Evolutionary conservation across 1,140 invertebrate species (phyloP).

Genomic region (Lucilia cuprina): DNA sequence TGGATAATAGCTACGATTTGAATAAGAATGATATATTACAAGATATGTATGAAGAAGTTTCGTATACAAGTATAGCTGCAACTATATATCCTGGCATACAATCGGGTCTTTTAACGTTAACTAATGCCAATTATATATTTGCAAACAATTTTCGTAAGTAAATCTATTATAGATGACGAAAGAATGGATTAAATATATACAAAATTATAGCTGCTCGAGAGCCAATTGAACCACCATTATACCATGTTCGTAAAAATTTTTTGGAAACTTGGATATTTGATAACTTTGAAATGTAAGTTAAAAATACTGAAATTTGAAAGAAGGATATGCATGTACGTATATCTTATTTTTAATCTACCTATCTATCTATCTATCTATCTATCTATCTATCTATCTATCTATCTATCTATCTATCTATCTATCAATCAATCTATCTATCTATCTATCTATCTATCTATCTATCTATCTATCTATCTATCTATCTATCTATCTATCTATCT

Average conservation of each 20-base stretch:
- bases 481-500: too few species aligned
- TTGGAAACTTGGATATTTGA: conserved; percentile 40
- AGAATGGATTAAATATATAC: too few species aligned
- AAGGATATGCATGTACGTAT: too few species aligned
- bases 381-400: too few species aligned
- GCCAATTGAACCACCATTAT: conserved; percentile 40
- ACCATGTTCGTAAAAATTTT: conserved; percentile 39
- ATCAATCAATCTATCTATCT: too few species aligned
- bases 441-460: too few species aligned
- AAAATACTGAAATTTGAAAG: too few species aligned
- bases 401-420: too few species aligned
- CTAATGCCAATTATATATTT: conserved; percentile 54
- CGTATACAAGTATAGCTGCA: conserved; percentile 49
- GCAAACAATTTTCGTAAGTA: conserved; percentile 46
- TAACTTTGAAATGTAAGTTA: conserved; percentile 42
- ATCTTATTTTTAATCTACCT: too few species aligned
- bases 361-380: too few species aligned
- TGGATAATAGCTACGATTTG: conserved; percentile 72
- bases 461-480: too few species aligned
- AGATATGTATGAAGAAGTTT: conserved; percentile 52
- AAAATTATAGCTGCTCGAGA: too few species aligned
- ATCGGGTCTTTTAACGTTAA: conserved; percentile 54
- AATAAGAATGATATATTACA: conserved; percentile 54
- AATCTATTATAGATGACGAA: conserved; percentile 32
- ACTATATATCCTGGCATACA: conserved; percentile 52